Evolutionary conservation across 2,797 vertebrate genomes (phyloP), one percentile per base, ranked within the genome.

Genomic region (Pipistrellus nathusii): DNA sequence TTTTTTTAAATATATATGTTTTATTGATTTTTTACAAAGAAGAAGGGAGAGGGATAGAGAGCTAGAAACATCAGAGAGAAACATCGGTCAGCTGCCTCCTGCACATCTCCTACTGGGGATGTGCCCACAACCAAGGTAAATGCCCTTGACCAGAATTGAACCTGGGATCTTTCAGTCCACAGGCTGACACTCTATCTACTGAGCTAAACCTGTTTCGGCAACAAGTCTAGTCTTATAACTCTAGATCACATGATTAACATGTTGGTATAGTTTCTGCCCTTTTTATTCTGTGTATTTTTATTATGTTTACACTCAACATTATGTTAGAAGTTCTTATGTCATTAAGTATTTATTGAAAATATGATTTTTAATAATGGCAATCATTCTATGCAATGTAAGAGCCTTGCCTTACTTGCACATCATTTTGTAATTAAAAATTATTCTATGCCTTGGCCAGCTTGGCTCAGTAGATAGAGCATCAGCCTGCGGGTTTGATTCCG

Each of bases 401-500:
- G 2, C 0, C 9, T 66, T 76, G 13, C 13, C 5, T 15, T 69
- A 30, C 55, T 93, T 89, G 78, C 66, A 73, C 35, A 57, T 72
- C 64, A 77, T 69, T 96, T 84, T 87, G 3, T 59, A n/a, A 95
- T 68, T 95, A 87, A 93, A 93, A 82, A 51, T 80, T 13, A 30
- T 10, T 66, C 27, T 27, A 13, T 76, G 21, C 21, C 53, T 3
- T 23, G 53, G 21, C 8, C 21, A 23, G 53, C 8, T 55, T 55
- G 21, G 53, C 53, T 55, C 51, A 51, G 51, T 51, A 2, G 51
- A 51, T 51, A 7, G 51, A 51, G 51, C 17, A 6, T 51, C 17
- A 18, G 51, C 51, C 51, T 51, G 51, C 6, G 17, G 51, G 51
- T 51, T 51, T 17, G 51, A 51, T 51, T 51, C 51, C 6, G 5